These are phyloP conservation scores for Synanceia verrucosa DNA, from an alignment of 2,797 vertebrate species.

Conservation along the genomic window DNA sequence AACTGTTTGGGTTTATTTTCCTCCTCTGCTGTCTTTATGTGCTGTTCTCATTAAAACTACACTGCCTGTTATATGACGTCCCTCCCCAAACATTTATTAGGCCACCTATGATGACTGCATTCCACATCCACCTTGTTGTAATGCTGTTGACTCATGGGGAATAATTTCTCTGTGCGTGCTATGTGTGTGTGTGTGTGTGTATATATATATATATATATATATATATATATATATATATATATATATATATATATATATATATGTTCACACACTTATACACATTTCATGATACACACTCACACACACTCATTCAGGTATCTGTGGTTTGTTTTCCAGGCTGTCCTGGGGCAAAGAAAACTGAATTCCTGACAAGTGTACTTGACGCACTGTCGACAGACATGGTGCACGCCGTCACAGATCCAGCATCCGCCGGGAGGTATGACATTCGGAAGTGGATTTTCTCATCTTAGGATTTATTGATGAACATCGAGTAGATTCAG, in stretches of 20 bases:
- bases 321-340: constrained; percentile 85
- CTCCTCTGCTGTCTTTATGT: constrained; percentile 54
- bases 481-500: constrained; percentile 11
- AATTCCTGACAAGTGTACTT: constrained; percentile 95
- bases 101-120: constrained; percentile 64
- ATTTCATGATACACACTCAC: constrained; percentile 28
- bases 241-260: not conserved
- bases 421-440: constrained; percentile 90
- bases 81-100: constrained; percentile 69
- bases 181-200: no score
- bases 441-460: constrained; percentile 36
- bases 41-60: constrained; percentile 56
- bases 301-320: constrained; percentile 42
- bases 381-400: constrained; percentile 96
- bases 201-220: constrained; percentile 8
- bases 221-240: no score
- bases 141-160: constrained; percentile 13
- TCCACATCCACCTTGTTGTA: constrained; percentile 33
- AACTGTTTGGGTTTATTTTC: constrained; percentile 56
- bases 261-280: constrained; percentile 7
- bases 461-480: constrained; percentile 19
- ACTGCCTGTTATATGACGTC: constrained; percentile 62
- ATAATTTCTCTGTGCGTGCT: constrained; percentile 31
- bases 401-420: constrained; percentile 95
- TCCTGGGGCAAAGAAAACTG: constrained; percentile 94